These are phyloP conservation scores for Drosophila mettleri DNA, from an alignment of 2,888 invertebrate genomes.

Conservation along the genomic window DNA sequence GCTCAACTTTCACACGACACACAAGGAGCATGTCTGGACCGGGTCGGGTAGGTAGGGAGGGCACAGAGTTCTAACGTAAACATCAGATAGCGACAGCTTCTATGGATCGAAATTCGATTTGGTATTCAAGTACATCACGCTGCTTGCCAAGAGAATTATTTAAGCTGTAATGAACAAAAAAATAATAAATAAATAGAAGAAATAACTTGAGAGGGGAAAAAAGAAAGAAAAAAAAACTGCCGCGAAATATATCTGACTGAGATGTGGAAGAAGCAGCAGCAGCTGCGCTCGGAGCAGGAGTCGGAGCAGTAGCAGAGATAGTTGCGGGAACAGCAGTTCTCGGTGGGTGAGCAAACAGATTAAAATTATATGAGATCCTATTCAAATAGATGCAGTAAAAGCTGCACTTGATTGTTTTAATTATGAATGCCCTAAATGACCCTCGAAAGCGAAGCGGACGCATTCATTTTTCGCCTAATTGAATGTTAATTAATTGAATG, in stretches of 20 bases:
- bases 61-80: neutral
- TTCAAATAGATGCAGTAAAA: slow-evolving; percentile 7
- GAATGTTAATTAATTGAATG: slow-evolving; percentile 65
- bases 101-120: slow-evolving; percentile 43
- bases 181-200: slow-evolving; percentile 1
- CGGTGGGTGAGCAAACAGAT: neutral
- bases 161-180: slow-evolving; percentile 30
- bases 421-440: slow-evolving; percentile 56
- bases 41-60: neutral
- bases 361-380: slow-evolving; percentile 4
- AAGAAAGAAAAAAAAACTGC: slow-evolving; percentile 12
- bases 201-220: neutral
- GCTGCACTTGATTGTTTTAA: slow-evolving; percentile 43
- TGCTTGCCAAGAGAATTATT: slow-evolving; percentile 17
- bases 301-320: neutral
- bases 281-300: neutral
- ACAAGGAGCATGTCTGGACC: neutral
- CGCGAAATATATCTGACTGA: slow-evolving; percentile 22
- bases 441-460: slow-evolving; percentile 29
- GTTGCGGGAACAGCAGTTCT: neutral
- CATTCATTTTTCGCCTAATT: slow-evolving; percentile 57
- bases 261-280: neutral
- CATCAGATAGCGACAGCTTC: slow-evolving; percentile 19
- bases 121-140: slow-evolving; percentile 35
- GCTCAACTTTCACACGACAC: slow-evolving; percentile 11